Evolutionary conservation across 2,888 invertebrate species (phyloP).

Genomic region (Limnephilus marmoratus): DNA sequence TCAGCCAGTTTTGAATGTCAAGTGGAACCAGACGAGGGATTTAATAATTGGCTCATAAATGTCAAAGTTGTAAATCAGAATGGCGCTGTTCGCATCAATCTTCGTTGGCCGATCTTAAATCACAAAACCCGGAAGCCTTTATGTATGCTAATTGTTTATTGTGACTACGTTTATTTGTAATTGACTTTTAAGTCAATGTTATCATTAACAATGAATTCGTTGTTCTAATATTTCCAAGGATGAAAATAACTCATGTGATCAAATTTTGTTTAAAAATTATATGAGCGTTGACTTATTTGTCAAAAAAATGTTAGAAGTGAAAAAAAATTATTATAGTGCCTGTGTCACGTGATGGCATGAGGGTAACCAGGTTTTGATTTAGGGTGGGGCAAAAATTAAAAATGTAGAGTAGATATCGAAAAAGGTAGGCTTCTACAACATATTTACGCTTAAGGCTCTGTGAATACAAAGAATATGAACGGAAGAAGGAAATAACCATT

Average conservation of each 20-base stretch:
- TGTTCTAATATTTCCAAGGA: background rate
- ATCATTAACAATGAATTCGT: background rate
- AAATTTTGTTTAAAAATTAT: background rate
- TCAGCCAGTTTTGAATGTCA: constrained; percentile 52
- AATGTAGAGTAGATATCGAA: too few species aligned
- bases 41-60: constrained; percentile 23
- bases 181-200: background rate
- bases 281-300: too few species aligned
- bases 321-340: too few species aligned
- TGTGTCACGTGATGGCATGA: too few species aligned
- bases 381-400: too few species aligned
- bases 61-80: constrained; percentile 3
- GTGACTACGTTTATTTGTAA: background rate
- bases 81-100: background rate
- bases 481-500: too few species aligned
- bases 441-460: too few species aligned
- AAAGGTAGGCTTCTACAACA: too few species aligned
- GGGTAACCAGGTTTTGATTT: too few species aligned
- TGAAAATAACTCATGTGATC: background rate
- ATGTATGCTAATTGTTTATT: constrained; percentile 5
- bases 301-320: too few species aligned
- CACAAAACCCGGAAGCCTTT: constrained; percentile 36
- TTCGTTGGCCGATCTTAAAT: constrained; percentile 26
- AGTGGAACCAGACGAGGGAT: constrained; percentile 42
- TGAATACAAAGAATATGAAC: too few species aligned